Evolutionary conservation across 2,113 vertebrate genomes (phyloP).

Genomic region (Phyllostomus discolor): DNA sequence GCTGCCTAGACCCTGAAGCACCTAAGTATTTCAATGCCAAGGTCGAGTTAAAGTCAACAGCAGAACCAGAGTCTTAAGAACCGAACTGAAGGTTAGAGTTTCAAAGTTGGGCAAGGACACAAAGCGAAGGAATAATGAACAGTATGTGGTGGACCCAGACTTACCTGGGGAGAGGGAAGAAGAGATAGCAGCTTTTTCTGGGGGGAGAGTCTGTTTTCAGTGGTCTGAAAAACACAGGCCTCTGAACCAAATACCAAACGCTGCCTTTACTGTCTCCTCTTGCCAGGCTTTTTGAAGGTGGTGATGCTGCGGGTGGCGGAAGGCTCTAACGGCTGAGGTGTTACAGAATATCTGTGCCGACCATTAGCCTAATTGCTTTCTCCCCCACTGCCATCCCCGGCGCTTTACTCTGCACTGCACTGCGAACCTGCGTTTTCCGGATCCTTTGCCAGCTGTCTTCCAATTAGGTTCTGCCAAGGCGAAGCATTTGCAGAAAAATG

Average conservation of each 20-base stretch:
- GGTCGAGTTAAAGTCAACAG: background rate
- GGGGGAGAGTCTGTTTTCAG: background rate
- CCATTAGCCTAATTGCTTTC: background rate
- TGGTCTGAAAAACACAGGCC: background rate
- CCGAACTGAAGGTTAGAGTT: background rate
- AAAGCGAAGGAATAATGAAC: background rate
- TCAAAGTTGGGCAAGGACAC: background rate
- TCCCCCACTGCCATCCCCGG: background rate
- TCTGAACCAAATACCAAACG: background rate
- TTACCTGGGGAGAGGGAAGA: background rate
- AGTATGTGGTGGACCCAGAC: background rate
- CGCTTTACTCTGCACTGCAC: background rate
- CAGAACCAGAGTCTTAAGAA: background rate
- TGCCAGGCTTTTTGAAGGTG: background rate
- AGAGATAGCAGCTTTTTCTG: background rate
- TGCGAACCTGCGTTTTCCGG: background rate
- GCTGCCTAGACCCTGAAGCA: background rate
- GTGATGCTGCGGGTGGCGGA: background rate
- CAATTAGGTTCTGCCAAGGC: background rate
- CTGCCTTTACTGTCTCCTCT: background rate
- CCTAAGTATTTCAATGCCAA: background rate
- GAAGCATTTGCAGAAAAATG: background rate
- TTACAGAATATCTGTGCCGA: no score
- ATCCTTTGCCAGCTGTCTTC: background rate
- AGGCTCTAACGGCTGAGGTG: background rate